phyloP scores from a whole-genome alignment of 2,797 vertebrate species.

The Enteromius mattozi region DNA sequence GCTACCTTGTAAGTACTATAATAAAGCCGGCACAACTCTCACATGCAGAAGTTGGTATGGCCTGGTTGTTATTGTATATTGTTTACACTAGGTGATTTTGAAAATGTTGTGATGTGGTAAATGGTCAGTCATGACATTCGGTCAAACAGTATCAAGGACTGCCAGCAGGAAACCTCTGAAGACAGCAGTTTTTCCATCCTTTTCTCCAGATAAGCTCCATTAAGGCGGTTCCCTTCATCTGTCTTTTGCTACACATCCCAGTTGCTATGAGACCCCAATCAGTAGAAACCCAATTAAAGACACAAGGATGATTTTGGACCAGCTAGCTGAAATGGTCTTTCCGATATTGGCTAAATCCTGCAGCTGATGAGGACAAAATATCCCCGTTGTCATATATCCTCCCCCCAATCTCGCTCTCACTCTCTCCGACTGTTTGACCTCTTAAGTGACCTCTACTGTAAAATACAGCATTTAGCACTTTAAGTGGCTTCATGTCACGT shows the following conservation, averaged over 20 bases:
- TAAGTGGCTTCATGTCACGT: conserved; percentile 68
- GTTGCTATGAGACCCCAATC: conserved; percentile 56
- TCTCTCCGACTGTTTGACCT: conserved; percentile 63
- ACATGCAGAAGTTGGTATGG: neutral
- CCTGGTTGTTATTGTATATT: neutral
- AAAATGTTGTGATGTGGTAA: conserved; percentile 16
- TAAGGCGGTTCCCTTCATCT: neutral
- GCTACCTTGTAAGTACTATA: neutral
- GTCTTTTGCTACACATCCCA: neutral
- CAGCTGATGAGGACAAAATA: conserved; percentile 48
- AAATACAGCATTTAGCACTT: conserved; percentile 67
- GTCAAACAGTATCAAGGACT: conserved; percentile 32
- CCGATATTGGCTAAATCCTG: conserved; percentile 44
- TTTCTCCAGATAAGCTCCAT: conserved; percentile 19
- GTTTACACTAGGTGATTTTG: conserved; percentile 12
- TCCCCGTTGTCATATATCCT: conserved; percentile 26
- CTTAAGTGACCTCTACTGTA: conserved; percentile 63
- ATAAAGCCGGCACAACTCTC: neutral
- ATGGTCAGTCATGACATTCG: conserved; percentile 18
- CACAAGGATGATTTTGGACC: conserved; percentile 45
- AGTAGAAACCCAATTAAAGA: conserved; percentile 59
- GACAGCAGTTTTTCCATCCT: conserved; percentile 13
- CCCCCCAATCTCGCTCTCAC: conserved; percentile 55
- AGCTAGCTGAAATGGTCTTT: conserved; percentile 7
- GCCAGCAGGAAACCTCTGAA: conserved; percentile 38